These are phyloP conservation scores for Pelodytes ibericus DNA, from an alignment of 2,797 vertebrate species.

Conservation along the genomic window DNA sequence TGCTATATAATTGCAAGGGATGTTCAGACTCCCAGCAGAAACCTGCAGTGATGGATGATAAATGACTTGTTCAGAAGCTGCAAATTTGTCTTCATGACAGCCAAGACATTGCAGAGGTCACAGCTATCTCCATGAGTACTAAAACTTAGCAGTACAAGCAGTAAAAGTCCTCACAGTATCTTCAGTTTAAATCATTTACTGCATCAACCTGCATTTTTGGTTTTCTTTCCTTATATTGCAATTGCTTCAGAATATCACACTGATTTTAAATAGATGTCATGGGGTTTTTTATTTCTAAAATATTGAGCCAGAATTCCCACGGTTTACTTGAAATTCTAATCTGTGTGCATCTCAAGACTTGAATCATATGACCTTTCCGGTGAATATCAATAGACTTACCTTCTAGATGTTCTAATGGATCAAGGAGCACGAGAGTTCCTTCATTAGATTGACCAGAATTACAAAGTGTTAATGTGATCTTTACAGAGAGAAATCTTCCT, in stretches of 20 bases:
- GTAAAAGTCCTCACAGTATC: not conserved
- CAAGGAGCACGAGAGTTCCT: not conserved
- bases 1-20: slow-evolving; percentile 56
- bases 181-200: not conserved
- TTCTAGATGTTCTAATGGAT: not conserved
- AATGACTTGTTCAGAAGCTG: slow-evolving; percentile 64
- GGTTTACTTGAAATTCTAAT: not conserved
- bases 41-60: slow-evolving; percentile 67
- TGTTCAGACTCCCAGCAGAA: slow-evolving; percentile 55
- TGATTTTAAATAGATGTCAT: not conserved
- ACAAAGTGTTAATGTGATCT: no score
- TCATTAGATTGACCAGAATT: no score
- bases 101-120: slow-evolving; percentile 62
- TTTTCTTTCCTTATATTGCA: no score
- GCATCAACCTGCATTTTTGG: not conserved
- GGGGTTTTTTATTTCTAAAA: not conserved
- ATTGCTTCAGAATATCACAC: slow-evolving; percentile 13
- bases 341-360: not conserved
- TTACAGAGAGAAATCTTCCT: no score
- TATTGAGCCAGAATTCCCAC: not conserved
- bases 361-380: not conserved
- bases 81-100: slow-evolving; percentile 70
- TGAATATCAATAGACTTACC: not conserved
- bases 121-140: slow-evolving; percentile 56
- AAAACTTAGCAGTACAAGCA: slow-evolving; percentile 26